Conservation (phyloP, 2,113 vertebrate genomes). For the Dipodomys spectabilis region DNA sequence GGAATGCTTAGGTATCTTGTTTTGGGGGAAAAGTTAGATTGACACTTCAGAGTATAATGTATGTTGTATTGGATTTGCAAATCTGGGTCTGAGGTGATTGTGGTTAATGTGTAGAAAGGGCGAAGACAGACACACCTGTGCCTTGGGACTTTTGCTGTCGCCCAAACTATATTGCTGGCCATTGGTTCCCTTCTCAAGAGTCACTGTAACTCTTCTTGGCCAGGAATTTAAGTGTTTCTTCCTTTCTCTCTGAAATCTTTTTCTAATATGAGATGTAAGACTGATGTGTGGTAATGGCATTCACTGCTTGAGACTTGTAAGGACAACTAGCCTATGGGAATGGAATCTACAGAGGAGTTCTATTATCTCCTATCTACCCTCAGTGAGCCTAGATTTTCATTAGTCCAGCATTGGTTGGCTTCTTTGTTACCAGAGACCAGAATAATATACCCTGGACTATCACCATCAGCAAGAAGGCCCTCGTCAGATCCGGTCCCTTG, state of each 20-base stretch:
- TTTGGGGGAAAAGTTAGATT: not conserved
- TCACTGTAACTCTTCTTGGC: slow-evolving; percentile 10
- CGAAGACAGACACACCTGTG: not conserved
- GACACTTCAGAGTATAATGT: not conserved
- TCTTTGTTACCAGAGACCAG: not conserved
- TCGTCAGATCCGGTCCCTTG: not conserved
- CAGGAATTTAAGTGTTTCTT: slow-evolving; percentile 13
- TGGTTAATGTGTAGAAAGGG: not conserved
- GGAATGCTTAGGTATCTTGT: not conserved
- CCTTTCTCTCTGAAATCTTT: not conserved
- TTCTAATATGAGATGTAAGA: slow-evolving; percentile 52
- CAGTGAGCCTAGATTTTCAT: not conserved
- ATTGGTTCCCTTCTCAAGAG: slow-evolving; percentile 53
- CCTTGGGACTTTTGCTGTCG: slow-evolving; percentile 28
- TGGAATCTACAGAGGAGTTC: not conserved
- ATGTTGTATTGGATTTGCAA: not conserved
- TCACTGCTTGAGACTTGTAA: not conserved
- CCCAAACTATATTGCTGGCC: not conserved
- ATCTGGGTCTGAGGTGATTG: not conserved
- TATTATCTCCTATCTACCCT: not conserved
- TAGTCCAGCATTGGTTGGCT: not conserved
- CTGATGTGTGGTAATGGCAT: not conserved
- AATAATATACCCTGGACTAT: not conserved
- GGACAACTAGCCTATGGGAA: not conserved
- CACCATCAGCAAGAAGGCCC: not conserved